Percentiles rank a stretch among this genome's conserved stretches.
These are phyloP conservation scores for Gadopsis marmoratus DNA, from an alignment of 2,797 vertebrate species.

Conservation along the genomic window DNA sequence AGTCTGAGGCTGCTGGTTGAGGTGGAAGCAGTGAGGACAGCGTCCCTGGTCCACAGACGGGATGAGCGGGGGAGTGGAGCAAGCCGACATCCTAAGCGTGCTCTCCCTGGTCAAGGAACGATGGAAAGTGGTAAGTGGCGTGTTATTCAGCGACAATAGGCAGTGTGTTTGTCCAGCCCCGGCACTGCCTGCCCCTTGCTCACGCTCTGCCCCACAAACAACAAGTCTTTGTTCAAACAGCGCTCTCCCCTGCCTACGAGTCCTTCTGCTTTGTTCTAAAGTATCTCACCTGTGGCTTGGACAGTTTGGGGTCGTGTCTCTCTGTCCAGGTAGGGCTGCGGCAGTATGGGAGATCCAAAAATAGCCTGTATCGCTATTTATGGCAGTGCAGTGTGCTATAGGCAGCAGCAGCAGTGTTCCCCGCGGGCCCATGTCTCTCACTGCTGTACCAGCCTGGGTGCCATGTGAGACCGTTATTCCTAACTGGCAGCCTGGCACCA, in stretches of 20 bases:
- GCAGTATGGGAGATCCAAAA: conserved; percentile 62
- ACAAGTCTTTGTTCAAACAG: conserved; percentile 55
- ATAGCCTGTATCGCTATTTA: conserved; percentile 72
- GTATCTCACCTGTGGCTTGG: conserved; percentile 52
- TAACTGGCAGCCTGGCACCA: conserved; percentile 54
- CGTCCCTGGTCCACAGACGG: conserved; percentile 78
- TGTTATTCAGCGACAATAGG: conserved; percentile 50
- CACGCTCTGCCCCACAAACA: conserved; percentile 43
- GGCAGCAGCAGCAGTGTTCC: conserved; percentile 48
- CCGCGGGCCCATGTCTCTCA: conserved; percentile 45
- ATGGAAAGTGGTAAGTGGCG: conserved; percentile 98
- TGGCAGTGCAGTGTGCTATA: conserved; percentile 65
- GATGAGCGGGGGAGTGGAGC: conserved; percentile 96
- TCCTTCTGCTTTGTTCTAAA: conserved; percentile 2
- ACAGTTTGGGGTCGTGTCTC: conserved; percentile 61
- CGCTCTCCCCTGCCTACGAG: not conserved
- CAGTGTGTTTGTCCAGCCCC: conserved; percentile 47
- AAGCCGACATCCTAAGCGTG: conserved; percentile 95
- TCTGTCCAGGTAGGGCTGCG: conserved; percentile 55
- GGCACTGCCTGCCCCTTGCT: conserved; percentile 58
- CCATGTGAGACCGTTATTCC: conserved; percentile 67
- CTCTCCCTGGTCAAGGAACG: conserved; percentile 97
- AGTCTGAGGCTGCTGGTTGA: conserved; percentile 60
- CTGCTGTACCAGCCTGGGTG: conserved; percentile 46
- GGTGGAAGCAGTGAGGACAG: conserved; percentile 74